Conservation (phyloP, 1,140 invertebrate species). For the Rhopalosiphum padi region DNA sequence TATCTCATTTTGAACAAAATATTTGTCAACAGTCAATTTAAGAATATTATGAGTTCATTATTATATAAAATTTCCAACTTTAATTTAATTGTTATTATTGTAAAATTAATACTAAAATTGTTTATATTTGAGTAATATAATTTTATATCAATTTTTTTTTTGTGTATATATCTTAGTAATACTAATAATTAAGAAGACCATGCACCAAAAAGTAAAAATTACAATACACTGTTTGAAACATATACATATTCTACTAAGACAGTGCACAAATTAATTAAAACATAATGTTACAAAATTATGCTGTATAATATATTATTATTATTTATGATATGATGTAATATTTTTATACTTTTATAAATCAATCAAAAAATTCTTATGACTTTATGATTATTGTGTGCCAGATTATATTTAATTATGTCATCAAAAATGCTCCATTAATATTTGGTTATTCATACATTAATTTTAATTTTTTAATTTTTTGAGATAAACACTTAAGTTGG, state of each 20-base stretch:
- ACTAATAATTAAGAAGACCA: neutral
- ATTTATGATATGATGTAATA: neutral
- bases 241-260: neutral
- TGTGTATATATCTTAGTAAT: neutral
- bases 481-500: too few species aligned
- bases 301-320: neutral
- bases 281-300: neutral
- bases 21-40: neutral
- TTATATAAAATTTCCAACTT: neutral
- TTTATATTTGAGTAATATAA: neutral
- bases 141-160: neutral
- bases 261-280: neutral
- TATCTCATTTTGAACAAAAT: constrained; percentile 40
- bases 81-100: neutral
- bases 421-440: neutral
- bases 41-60: neutral
- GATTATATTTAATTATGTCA: neutral
- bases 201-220: neutral
- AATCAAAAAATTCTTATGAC: neutral
- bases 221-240: neutral
- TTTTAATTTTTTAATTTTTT: too few species aligned
- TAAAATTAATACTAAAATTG: neutral
- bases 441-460: neutral
- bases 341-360: constrained; percentile 13
- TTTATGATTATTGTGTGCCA: neutral